Evolutionary conservation across 2,888 invertebrate genomes (phyloP), one percentile per base, ranked within the genome.

Genomic region (Polyommatus icarus): DNA sequence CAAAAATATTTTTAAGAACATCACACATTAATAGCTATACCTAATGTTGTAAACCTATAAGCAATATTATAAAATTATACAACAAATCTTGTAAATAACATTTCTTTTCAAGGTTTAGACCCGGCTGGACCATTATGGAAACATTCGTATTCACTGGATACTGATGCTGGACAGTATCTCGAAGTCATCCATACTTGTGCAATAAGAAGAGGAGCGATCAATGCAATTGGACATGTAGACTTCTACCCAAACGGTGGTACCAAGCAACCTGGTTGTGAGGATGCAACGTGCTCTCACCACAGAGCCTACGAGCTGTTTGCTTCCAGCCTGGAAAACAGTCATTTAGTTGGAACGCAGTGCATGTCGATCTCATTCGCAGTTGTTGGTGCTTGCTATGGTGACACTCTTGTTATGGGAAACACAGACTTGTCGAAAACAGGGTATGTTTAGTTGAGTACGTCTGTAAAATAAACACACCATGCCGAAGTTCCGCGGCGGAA

Each of bases 31-130:
- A 54, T 54, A 15, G n/a, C n/a, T n/a, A 0, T 32, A 32, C 3
- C 12, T 50, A 15, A 50, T 50, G 50, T 50, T 50, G 54, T 54
- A 18, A 54, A 54, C 12, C 3, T 54, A 5, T 54, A 18, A 18
- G 18, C 18, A 54, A 18, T 54, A 54, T 54, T 54, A 54, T 18
- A 54, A 54, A 54, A 54, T 54, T 54, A 15, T 50, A 7, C 12
- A 12, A 50, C 50, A 50, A 50, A 12, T 0, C 50, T 50, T 91
- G 92, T 91, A 57, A 82, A 61, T 61, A 61, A 8, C 3, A 20
- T 61, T 61, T 61, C 0, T 8, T 61, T 61, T 7, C n/a, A 61
- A 61, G 59, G 20, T 2, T 10, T 61, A 24, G 59, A 61, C 20
- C 59, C 59, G 3, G 59, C 59, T 20, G 59, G 59, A 61, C 59